Conservation (phyloP, 1,140 invertebrate genomes). For the Mylabris phalerata region DNA sequence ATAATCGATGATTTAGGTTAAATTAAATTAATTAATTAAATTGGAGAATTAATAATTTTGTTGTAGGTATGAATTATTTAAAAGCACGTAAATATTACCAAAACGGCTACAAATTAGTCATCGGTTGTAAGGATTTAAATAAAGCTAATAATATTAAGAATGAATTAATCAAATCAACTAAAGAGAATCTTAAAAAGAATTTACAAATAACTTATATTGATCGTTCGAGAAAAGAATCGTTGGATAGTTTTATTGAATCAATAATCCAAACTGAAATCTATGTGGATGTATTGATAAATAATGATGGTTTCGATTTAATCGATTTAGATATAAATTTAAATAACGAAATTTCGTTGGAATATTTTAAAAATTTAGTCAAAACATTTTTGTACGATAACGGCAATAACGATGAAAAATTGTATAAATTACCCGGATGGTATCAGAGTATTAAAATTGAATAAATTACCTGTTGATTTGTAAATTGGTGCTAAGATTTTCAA, state of each 20-base stretch:
- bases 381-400: no score
- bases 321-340: constrained; percentile 8
- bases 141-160: neutral
- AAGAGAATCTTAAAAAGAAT: neutral
- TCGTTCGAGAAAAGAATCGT: neutral
- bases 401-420: no score
- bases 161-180: constrained; percentile 3
- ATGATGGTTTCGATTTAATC: neutral
- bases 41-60: no score
- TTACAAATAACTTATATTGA: neutral
- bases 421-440: no score
- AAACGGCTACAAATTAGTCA: neutral
- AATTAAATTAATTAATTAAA: neutral
- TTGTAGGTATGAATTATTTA: constrained; percentile 8
- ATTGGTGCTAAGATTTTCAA: constrained; percentile 38
- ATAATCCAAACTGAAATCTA: neutral
- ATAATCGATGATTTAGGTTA: constrained; percentile 6
- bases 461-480: constrained; percentile 28
- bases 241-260: neutral
- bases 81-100: constrained; percentile 1
- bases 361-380: no score
- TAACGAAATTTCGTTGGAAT: no score
- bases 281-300: constrained; percentile 1
- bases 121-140: neutral
- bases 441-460: neutral